Evolutionary conservation across 2,113 vertebrate genomes (phyloP), one percentile per base, ranked within the genome.

Genomic region (Macroglossus sobrinus): DNA sequence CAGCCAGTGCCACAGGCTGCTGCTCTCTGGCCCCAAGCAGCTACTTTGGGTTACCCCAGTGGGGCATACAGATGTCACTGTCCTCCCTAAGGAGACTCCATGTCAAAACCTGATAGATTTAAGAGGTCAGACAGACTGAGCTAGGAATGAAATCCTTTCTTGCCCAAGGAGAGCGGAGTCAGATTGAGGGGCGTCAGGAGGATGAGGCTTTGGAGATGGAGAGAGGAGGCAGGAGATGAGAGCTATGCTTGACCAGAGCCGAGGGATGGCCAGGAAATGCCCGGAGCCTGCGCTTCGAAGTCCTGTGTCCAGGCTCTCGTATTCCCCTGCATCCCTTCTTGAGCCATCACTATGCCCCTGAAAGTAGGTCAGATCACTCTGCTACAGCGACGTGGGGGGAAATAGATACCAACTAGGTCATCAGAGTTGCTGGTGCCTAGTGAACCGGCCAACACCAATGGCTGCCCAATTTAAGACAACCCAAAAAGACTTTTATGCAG

Each of bases 331-430:
- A 0, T 85, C 82, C 74, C 84, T 93, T 95, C 93, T 91, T 43
- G 45, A 76, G 80, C 87, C 90, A 38, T 93, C 40, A 15, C 55
- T 33, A 66, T 93, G 92, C 76, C 86, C 86, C 94, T 66, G 66
- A 94, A 97, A 98, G 87, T 95, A 97, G 94, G 95, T 97, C 97
- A 97, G 5, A 95, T 96, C 97, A 33, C 96, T 97, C 93, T 95
- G 90, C 84, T 84, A 4, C 80, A 47, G 90, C 86, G 66, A 61
- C 84, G 14, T 24, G 78, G 90, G 74, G 84, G 50, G 93, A 95
- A 92, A 57, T 74, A 81, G 90, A 96, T n/a, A 94, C 79, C 96
- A 93, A 90, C 45, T 93, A 92, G 96, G 96, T 97, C 96, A 96
- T 69, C 79, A 33, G 92, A 84, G 43, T 92, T 61, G n/a, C 74